phyloP scores from a whole-genome alignment of 2,113 vertebrate species.

The Mobula hypostoma region DNA sequence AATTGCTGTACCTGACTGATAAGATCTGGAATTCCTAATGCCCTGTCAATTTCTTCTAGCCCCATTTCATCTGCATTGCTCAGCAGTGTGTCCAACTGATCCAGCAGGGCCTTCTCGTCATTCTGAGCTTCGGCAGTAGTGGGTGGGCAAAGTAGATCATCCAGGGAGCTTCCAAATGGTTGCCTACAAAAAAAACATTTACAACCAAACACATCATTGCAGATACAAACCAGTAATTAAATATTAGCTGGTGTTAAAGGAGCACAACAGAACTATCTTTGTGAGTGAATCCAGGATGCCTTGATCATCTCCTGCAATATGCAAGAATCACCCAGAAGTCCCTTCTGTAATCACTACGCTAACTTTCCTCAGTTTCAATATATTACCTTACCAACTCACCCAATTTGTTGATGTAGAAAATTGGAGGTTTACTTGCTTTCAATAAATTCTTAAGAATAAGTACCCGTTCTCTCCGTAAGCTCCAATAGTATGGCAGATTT shows the following conservation, averaged over 20 bases:
- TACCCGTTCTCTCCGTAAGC: no score
- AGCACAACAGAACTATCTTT: not conserved
- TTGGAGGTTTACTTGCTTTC: no score
- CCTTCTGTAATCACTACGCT: no score
- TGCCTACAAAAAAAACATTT: slow-evolving; percentile 55
- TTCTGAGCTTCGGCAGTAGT: slow-evolving; percentile 75
- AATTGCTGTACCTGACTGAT: slow-evolving; percentile 74
- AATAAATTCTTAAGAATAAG: no score
- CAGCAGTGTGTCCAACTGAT: slow-evolving; percentile 86
- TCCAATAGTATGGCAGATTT: no score
- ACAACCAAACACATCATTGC: not conserved
- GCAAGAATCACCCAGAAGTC: not conserved
- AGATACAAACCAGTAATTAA: not conserved
- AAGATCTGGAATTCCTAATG: slow-evolving; percentile 90
- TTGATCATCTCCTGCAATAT: not conserved
- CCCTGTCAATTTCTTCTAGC: slow-evolving; percentile 89
- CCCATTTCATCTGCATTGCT: slow-evolving; percentile 83
- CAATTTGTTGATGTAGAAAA: no score
- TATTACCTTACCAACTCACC: no score
- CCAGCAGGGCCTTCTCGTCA: slow-evolving; percentile 82
- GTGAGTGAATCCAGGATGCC: not conserved
- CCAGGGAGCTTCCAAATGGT: slow-evolving; percentile 71
- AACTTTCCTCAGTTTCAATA: no score
- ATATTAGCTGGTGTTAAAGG: not conserved
- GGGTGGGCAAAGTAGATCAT: slow-evolving; percentile 77